phyloP scores from a whole-genome alignment of 2,113 vertebrate genomes.

The Hyperopisus bebe region DNA sequence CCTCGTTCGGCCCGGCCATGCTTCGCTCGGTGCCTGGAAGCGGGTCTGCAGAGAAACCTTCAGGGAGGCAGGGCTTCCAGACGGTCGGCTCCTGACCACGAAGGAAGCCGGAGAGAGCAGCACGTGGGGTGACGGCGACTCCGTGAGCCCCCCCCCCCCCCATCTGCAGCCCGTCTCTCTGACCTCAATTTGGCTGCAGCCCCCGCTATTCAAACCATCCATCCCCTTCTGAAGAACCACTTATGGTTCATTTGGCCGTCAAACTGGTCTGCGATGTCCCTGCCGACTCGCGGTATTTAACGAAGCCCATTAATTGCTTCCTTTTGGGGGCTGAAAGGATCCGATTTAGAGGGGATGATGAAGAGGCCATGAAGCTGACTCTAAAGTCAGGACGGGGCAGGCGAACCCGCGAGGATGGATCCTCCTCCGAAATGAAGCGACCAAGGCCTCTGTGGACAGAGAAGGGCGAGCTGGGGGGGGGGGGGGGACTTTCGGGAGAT shows the following conservation, averaged over 20 bases:
- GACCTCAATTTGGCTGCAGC: background rate
- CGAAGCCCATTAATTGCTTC: conserved; percentile 32
- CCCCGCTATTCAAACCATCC: conserved; percentile 17
- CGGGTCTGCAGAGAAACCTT: background rate
- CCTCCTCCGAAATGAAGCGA: background rate
- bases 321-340: conserved; percentile 30
- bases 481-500: background rate
- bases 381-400: conserved; percentile 14
- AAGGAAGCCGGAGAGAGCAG: background rate
- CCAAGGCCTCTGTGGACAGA: background rate
- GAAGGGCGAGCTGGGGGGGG: background rate
- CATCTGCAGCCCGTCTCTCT: background rate
- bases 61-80: background rate
- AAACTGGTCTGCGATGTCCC: conserved; percentile 18
- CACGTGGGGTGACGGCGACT: background rate
- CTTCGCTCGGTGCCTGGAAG: background rate
- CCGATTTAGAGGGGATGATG: conserved; percentile 24
- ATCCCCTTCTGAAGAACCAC: conserved; percentile 30
- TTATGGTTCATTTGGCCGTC: conserved; percentile 33
- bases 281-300: conserved; percentile 27
- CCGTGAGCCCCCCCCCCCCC: background rate
- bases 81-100: background rate
- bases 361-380: conserved; percentile 14
- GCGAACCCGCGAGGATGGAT: background rate
- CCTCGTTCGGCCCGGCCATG: background rate